Conservation (phyloP, 2,113 vertebrate species). For the Pleuronectes platessa region DNA sequence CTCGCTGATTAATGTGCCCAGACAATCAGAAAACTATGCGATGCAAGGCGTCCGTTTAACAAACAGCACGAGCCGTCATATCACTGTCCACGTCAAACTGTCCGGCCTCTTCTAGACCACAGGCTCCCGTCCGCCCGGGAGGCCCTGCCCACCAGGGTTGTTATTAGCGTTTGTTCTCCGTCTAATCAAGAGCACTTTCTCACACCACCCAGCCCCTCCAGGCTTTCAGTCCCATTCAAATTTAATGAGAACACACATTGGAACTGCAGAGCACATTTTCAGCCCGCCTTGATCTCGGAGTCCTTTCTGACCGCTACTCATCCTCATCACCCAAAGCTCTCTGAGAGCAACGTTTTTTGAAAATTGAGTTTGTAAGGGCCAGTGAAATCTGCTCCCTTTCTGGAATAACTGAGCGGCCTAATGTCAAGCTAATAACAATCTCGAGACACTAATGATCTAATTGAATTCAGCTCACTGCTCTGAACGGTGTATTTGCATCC, state of each 20-base stretch:
- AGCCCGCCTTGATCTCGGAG: slow-evolving; percentile 45
- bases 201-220: slow-evolving; percentile 16
- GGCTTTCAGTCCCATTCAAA: slow-evolving; percentile 29
- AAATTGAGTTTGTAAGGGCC: slow-evolving; percentile 37
- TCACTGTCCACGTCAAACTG: slow-evolving; percentile 35
- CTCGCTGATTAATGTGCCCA: slow-evolving; percentile 60
- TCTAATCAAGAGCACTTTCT: slow-evolving; percentile 4
- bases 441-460: slow-evolving; percentile 35
- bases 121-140: slow-evolving; percentile 16
- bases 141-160: not conserved
- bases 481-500: no score
- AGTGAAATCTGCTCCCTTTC: slow-evolving; percentile 11
- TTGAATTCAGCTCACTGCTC: slow-evolving; percentile 36
- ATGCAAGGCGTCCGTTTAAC: slow-evolving; percentile 44
- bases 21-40: slow-evolving; percentile 46
- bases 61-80: slow-evolving; percentile 48
- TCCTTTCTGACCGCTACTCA: slow-evolving; percentile 46
- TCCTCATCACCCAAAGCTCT: slow-evolving; percentile 45
- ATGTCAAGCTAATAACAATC: slow-evolving; percentile 57
- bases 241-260: slow-evolving; percentile 52
- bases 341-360: slow-evolving; percentile 31
- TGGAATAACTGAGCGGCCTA: slow-evolving; percentile 27
- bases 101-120: slow-evolving; percentile 24
- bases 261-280: slow-evolving; percentile 41
- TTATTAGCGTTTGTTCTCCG: slow-evolving; percentile 31